These are phyloP conservation scores for Matsumyia berberina DNA, from an alignment of 2,888 invertebrate species.

Conservation along the genomic window DNA sequence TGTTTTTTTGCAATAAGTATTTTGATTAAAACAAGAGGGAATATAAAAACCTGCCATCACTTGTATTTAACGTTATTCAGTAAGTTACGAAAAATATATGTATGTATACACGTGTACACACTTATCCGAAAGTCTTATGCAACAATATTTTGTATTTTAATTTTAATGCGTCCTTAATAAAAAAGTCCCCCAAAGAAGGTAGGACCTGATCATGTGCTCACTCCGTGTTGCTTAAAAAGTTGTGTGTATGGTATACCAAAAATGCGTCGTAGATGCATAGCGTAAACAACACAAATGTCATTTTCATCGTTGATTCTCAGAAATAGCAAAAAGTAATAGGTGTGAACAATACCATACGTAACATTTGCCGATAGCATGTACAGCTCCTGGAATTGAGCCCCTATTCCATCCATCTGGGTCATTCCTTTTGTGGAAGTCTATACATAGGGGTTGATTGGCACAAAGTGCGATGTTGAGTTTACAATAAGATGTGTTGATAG, in stretches of 20 bases:
- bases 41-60: neutral
- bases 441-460: neutral
- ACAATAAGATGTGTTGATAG: neutral
- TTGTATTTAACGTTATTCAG: neutral
- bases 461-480: neutral
- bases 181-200: neutral
- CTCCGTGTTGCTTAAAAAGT: conserved; percentile 28
- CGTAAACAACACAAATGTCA: conserved; percentile 25
- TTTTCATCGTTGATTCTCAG: neutral
- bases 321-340: too few species aligned
- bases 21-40: neutral
- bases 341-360: neutral
- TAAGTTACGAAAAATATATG: conserved; percentile 21
- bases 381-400: neutral
- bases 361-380: conserved; percentile 21
- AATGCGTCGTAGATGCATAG: neutral
- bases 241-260: conserved; percentile 4
- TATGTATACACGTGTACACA: neutral
- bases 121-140: neutral
- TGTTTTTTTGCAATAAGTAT: conserved; percentile 8
- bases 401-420: neutral
- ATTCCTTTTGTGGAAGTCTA: neutral
- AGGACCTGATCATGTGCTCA: conserved; percentile 22
- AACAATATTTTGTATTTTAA: neutral
- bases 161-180: neutral